Evolutionary conservation across 2,113 vertebrate species (phyloP).

Genomic region (Anarhynchus alexandrinus): DNA sequence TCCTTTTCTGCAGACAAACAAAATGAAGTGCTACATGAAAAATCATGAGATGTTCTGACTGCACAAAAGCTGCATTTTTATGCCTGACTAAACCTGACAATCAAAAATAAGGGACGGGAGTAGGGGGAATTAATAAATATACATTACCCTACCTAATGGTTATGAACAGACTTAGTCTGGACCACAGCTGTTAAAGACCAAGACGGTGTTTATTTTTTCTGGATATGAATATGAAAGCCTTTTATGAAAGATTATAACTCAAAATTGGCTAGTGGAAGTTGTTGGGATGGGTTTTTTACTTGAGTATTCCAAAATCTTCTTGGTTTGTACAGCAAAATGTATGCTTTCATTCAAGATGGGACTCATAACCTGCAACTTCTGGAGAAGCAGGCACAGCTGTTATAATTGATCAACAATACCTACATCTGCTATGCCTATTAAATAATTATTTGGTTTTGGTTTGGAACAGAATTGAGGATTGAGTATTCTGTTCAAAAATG

Average conservation of each 20-base stretch:
- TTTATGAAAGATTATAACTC: neutral
- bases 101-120: neutral
- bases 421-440: neutral
- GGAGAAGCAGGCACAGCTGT: neutral
- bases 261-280: neutral
- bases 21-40: slow-evolving; percentile 2
- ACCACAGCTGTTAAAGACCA: neutral
- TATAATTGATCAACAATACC: neutral
- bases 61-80: slow-evolving; percentile 36
- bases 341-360: neutral
- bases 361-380: neutral
- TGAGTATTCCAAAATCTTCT: neutral
- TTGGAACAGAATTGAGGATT: neutral
- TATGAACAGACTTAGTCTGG: neutral
- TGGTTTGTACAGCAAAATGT: neutral
- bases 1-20: slow-evolving; percentile 7
- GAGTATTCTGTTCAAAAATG: neutral
- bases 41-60: slow-evolving; percentile 12
- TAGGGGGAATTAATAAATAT: neutral
- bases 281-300: neutral
- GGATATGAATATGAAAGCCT: neutral
- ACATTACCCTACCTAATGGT: neutral
- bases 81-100: slow-evolving; percentile 31
- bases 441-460: neutral
- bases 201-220: neutral